These are phyloP conservation scores for Nephila pilipes DNA, from an alignment of 1,140 invertebrate genomes.

Conservation along the genomic window DNA sequence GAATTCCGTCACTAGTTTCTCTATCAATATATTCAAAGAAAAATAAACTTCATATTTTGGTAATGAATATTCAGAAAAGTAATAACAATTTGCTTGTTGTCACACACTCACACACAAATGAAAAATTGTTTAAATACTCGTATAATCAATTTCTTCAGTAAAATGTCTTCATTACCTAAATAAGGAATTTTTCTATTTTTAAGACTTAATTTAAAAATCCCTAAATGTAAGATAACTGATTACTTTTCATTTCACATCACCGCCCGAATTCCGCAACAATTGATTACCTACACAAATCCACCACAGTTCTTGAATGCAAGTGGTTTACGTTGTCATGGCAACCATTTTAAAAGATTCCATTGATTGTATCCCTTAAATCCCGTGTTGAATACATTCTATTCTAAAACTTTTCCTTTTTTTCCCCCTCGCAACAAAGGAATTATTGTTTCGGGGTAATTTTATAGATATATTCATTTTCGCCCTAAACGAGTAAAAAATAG, in stretches of 20 bases:
- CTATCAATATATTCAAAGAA: too few relatives aligned
- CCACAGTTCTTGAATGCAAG: not conserved
- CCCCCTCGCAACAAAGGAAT: not conserved
- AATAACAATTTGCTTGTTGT: too few relatives aligned
- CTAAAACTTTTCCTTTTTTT: not conserved
- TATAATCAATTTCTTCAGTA: too few relatives aligned
- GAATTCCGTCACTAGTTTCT: too few relatives aligned
- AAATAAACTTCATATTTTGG: too few relatives aligned
- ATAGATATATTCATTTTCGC: not conserved
- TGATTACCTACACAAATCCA: too few relatives aligned
- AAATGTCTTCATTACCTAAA: too few relatives aligned
- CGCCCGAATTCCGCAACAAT: not conserved
- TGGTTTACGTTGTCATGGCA: not conserved
- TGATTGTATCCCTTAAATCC: not conserved
- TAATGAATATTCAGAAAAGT: too few relatives aligned
- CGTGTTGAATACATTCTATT: not conserved
- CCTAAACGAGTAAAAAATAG: not conserved
- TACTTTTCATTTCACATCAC: not conserved
- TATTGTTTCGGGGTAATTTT: not conserved
- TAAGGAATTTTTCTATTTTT: too few relatives aligned
- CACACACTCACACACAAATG: too few relatives aligned
- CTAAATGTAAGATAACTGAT: not conserved
- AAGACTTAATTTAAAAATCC: too few relatives aligned
- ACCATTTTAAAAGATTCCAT: slow-evolving; percentile 11
- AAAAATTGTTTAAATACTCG: too few relatives aligned